These are phyloP conservation scores for Nowickia ferox DNA, from an alignment of 2,888 invertebrate species.

Conservation along the genomic window DNA sequence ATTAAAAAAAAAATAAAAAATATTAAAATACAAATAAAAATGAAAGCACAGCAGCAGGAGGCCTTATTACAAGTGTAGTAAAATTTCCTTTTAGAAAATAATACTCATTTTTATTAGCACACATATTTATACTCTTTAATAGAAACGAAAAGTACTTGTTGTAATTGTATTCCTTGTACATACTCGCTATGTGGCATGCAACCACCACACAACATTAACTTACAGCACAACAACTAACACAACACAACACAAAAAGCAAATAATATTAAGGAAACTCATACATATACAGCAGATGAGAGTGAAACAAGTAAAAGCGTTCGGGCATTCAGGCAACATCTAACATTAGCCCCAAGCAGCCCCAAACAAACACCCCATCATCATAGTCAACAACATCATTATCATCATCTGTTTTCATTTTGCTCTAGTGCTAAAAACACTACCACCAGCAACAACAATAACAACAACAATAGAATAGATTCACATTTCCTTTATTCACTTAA, in stretches of 20 bases:
- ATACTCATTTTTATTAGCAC: slow-evolving; percentile 1
- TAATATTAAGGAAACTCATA: not conserved
- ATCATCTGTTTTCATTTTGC: slow-evolving; percentile 1
- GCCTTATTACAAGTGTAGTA: slow-evolving; percentile 11
- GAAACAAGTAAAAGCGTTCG: not conserved
- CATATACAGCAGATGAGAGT: slow-evolving; percentile 27
- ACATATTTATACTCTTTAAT: slow-evolving; percentile 4
- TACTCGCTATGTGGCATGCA: slow-evolving; percentile 35
- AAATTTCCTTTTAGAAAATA: slow-evolving; percentile 18
- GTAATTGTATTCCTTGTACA: slow-evolving; percentile 21
- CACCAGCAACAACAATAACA: slow-evolving; percentile 36
- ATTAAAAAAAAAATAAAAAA: slow-evolving; percentile 34
- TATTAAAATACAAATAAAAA: slow-evolving; percentile 21
- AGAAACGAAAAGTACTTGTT: slow-evolving; percentile 52
- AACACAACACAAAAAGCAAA: not conserved
- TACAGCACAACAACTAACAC: not conserved
- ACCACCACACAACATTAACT: slow-evolving; percentile 30
- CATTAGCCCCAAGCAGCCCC: slow-evolving; percentile 25
- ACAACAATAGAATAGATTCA: slow-evolving; percentile 16
- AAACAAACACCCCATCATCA: slow-evolving; percentile 13
- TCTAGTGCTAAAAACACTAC: slow-evolving; percentile 29
- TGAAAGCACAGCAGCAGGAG: slow-evolving; percentile 20
- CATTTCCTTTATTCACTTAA: slow-evolving; percentile 25
- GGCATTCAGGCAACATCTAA: slow-evolving; percentile 25
- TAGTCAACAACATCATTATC: slow-evolving; percentile 8